These are phyloP conservation scores for Aricia agestis DNA, from an alignment of 1,140 invertebrate genomes.

Conservation along the genomic window DNA sequence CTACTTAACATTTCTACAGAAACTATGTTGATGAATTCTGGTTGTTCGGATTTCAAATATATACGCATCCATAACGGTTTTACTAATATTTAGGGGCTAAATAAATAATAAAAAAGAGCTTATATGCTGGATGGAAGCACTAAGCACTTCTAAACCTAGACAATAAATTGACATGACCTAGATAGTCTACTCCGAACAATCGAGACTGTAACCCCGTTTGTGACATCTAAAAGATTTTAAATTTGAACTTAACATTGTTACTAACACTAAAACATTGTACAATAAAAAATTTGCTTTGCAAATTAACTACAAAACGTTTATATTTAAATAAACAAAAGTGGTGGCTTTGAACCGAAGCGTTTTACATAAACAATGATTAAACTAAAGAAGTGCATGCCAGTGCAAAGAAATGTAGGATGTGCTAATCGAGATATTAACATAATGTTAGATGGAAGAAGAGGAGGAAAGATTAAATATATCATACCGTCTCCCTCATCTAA, in stretches of 20 bases:
- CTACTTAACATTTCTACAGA: neutral
- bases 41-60: no score
- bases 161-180: slow-evolving; percentile 9
- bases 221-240: neutral
- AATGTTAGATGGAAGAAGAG: neutral
- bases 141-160: neutral
- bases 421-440: slow-evolving; percentile 12
- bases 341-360: neutral
- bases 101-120: neutral
- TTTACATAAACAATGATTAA: neutral
- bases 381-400: neutral
- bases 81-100: neutral
- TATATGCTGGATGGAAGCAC: slow-evolving; percentile 6
- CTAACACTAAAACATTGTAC: slow-evolving; percentile 6
- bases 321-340: neutral
- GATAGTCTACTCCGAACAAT: neutral
- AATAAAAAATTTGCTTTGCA: slow-evolving; percentile 13
- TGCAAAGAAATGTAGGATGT: slow-evolving; percentile 10
- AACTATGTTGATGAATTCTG: neutral
- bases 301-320: slow-evolving; percentile 7
- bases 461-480: neutral
- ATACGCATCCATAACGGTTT: no score
- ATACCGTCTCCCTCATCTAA: neutral
- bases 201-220: neutral
- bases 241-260: slow-evolving; percentile 12